phyloP scores from a whole-genome alignment of 2,797 vertebrate species.

The Alcedo atthis region DNA sequence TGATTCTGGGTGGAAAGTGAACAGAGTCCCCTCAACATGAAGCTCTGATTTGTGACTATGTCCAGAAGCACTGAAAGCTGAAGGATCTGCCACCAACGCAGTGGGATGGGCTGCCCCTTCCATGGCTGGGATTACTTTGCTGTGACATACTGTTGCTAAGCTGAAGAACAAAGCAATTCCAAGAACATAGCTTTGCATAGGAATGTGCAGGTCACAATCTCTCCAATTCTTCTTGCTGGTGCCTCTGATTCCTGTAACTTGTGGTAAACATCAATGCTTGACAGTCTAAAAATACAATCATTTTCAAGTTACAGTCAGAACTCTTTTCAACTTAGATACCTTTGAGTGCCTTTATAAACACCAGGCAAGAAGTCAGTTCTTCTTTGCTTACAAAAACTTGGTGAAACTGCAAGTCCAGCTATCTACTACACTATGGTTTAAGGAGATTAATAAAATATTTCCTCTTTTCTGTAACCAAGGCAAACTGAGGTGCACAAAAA shows the following conservation, averaged over 20 bases:
- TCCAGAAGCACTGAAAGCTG: neutral
- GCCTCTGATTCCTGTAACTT: neutral
- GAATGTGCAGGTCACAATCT: neutral
- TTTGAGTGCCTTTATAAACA: neutral
- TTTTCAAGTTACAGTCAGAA: neutral
- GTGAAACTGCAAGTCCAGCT: neutral
- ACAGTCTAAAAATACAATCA: neutral
- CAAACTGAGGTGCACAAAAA: slow-evolving; percentile 5
- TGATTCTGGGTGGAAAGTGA: neutral
- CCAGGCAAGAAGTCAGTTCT: neutral
- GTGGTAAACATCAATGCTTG: neutral
- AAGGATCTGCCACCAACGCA: accelerated
- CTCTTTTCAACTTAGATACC: neutral
- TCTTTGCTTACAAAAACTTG: neutral
- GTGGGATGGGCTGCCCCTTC: neutral
- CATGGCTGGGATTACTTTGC: neutral
- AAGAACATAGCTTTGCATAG: neutral
- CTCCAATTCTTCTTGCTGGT: neutral
- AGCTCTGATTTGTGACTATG: neutral
- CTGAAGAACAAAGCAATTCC: neutral
- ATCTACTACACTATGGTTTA: neutral
- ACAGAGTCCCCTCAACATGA: neutral
- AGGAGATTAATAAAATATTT: slow-evolving; percentile 30
- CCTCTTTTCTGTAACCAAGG: neutral
- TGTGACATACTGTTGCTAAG: neutral